Evolutionary conservation across 2,797 vertebrate species (phyloP).

Genomic region (Galagoides demidoff): DNA sequence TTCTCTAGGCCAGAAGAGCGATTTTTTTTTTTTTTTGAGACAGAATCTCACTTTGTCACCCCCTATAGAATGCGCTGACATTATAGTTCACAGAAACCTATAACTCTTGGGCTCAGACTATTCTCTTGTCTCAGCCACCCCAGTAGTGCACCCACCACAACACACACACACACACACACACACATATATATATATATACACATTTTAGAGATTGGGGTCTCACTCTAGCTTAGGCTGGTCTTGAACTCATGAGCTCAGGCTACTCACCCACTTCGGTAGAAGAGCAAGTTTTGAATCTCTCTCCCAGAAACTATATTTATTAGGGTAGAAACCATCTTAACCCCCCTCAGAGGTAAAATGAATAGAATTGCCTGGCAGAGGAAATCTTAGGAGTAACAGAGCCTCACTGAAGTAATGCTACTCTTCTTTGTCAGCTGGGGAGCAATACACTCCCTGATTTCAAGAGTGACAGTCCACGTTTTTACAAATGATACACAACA

Average conservation of each 20-base stretch:
- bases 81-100: no score
- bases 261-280: no score
- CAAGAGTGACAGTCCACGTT: not conserved
- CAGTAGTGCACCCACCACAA: no score
- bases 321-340: not conserved
- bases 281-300: not conserved
- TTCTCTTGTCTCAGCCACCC: no score
- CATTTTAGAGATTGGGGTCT: no score
- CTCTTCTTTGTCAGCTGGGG: not conserved
- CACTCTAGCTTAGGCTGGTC: no score
- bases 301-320: not conserved
- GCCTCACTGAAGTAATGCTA: accelerated
- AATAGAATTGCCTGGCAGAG: not conserved
- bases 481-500: not conserved
- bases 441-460: not conserved
- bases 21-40: not conserved
- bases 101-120: no score
- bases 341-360: not conserved
- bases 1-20: not conserved
- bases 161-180: no score
- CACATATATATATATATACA: no score
- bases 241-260: no score
- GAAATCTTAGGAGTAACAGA: not conserved
- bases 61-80: no score
- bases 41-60: no score